Percentiles rank a stretch among this genome's conserved stretches.
These are phyloP conservation scores for Drosophila gaucha DNA, from an alignment of 2,888 invertebrate species.

Conservation along the genomic window DNA sequence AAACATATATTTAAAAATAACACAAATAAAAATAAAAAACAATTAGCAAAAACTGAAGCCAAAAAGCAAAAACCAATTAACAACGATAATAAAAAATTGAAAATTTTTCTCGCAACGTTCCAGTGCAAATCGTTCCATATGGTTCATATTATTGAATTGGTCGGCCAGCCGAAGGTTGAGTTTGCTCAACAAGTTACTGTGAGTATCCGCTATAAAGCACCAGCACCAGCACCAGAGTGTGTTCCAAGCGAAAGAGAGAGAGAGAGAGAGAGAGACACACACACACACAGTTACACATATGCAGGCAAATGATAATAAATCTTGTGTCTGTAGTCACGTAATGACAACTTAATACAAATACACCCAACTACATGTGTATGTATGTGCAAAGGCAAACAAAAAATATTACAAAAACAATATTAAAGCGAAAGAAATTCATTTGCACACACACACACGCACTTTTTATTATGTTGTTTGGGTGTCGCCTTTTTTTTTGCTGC, in stretches of 20 bases:
- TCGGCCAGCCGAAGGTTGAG: constrained; percentile 91
- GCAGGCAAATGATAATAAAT: constrained; percentile 77
- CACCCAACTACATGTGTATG: constrained; percentile 57
- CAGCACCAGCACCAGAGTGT: constrained; percentile 4
- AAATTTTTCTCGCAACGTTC: constrained; percentile 69
- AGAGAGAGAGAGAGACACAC: constrained; percentile 4
- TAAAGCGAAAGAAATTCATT: constrained; percentile 43
- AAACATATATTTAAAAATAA: constrained; percentile 1
- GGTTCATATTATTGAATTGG: constrained; percentile 93
- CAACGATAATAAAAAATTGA: constrained; percentile 39
- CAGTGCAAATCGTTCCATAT: constrained; percentile 88
- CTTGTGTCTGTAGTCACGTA: constrained; percentile 83
- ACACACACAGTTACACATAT: constrained; percentile 3
- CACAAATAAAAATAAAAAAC: constrained; percentile 1
- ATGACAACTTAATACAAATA: constrained; percentile 82
- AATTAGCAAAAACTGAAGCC: constrained; percentile 37
- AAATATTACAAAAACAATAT: not conserved
- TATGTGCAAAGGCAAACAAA: constrained; percentile 33
- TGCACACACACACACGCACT: constrained; percentile 54
- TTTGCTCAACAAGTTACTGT: constrained; percentile 91
- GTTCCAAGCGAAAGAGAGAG: not conserved
- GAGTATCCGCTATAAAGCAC: constrained; percentile 85
- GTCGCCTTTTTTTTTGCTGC: constrained; percentile 29
- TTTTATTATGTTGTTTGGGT: constrained; percentile 74
- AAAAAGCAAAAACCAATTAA: constrained; percentile 20